Percentiles rank a stretch among this genome's conserved stretches.
phyloP scores from a whole-genome alignment of 2,113 vertebrate genomes.

The Rhinoptilus africanus region DNA sequence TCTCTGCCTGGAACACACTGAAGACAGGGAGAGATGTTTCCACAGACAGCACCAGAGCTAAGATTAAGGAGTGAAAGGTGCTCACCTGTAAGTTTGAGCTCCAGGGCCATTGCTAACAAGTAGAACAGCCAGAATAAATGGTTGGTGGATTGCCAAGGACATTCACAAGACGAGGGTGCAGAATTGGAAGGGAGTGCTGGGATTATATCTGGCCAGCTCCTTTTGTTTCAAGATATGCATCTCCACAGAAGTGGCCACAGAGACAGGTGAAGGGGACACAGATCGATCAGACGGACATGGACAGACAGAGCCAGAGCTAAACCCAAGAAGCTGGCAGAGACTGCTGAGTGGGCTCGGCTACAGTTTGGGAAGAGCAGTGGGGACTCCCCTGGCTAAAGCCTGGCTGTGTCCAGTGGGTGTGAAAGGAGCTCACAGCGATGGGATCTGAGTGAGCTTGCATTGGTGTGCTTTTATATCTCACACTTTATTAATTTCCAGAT shows the following conservation, averaged over 20 bases:
- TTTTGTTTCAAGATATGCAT: neutral
- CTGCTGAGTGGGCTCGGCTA: neutral
- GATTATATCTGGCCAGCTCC: neutral
- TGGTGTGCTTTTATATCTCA: neutral
- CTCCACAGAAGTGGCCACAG: neutral
- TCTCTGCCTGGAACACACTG: neutral
- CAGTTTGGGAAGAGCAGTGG: fast-evolving
- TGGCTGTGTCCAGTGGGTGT: neutral
- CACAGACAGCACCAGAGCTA: neutral
- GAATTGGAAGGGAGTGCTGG: neutral
- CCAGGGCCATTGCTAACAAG: neutral
- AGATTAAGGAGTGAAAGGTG: neutral
- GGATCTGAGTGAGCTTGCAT: neutral
- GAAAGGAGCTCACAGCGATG: neutral
- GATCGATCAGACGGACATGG: neutral
- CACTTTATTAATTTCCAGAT: neutral
- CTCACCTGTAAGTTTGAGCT: neutral
- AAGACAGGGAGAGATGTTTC: constrained; percentile 44
- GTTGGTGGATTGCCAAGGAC: neutral
- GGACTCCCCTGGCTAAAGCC: neutral
- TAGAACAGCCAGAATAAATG: neutral
- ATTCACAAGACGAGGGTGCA: neutral
- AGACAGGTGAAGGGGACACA: neutral
- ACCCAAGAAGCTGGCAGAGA: neutral
- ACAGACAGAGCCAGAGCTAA: neutral